A percentile compares a stretch with the other conserved stretches of the same genome.
These are phyloP conservation scores for Drosophila atroscutellata DNA, from an alignment of 2,888 invertebrate species.

Conservation along the genomic window DNA sequence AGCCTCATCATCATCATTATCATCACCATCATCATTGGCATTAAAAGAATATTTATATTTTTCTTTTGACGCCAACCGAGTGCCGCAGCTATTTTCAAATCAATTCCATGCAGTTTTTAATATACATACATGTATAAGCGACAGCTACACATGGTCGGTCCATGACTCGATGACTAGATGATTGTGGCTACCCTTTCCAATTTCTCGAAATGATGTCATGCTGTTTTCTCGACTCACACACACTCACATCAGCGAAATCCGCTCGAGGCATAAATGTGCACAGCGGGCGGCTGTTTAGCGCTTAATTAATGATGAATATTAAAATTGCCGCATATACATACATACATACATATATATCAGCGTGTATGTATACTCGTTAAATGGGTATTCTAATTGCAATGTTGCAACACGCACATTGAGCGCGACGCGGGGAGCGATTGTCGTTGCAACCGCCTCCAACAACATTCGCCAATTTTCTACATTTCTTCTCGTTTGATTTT, in stretches of 20 bases:
- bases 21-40: constrained; percentile 54
- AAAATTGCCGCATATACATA: constrained; percentile 71
- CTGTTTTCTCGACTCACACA: constrained; percentile 50
- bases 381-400: constrained; percentile 59
- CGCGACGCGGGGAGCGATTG: constrained; percentile 19
- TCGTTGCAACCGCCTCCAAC: constrained; percentile 24
- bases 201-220: constrained; percentile 77
- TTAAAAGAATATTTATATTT: constrained; percentile 70
- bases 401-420: constrained; percentile 60
- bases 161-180: constrained; percentile 33
- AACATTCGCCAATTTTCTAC: constrained; percentile 40
- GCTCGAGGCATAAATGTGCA: constrained; percentile 60
- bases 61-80: constrained; percentile 41
- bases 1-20: constrained; percentile 29
- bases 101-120: constrained; percentile 80
- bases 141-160: constrained; percentile 25
- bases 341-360: constrained; percentile 1
- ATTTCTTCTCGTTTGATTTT: neutral
- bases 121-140: constrained; percentile 40
- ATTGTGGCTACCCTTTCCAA: constrained; percentile 63
- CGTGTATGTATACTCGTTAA: constrained; percentile 24
- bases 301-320: constrained; percentile 81
- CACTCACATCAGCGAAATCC: constrained; percentile 33
- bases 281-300: constrained; percentile 80
- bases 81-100: constrained; percentile 73